Conservation (phyloP, 1,140 invertebrate genomes). For the Harpegnathos saltator region DNA sequence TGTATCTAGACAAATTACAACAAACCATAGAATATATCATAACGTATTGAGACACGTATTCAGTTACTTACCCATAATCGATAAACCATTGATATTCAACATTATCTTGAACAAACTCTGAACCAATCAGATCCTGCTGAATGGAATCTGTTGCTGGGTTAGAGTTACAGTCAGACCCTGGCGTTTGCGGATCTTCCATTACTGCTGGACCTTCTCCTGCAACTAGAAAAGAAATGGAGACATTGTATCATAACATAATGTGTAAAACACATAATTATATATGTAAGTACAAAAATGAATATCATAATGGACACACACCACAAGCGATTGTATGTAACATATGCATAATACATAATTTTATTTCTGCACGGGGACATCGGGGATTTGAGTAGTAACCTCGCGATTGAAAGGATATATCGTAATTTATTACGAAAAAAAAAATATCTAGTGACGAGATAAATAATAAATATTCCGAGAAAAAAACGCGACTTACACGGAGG, state of each 20-base stretch:
- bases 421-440: too few species aligned
- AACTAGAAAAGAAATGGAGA: conserved; percentile 66
- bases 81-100: conserved; percentile 96
- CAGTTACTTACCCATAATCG: conserved; percentile 90
- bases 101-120: conserved; percentile 94
- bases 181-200: conserved; percentile 86
- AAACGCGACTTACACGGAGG: neutral
- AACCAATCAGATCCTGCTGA: conserved; percentile 83
- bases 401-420: neutral
- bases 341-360: neutral
- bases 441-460: neutral
- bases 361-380: neutral
- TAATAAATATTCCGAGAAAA: neutral
- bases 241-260: neutral
- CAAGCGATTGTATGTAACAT: neutral
- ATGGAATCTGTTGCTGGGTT: conserved; percentile 85
- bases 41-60: neutral
- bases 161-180: conserved; percentile 88
- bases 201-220: conserved; percentile 77
- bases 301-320: neutral
- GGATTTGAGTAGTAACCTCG: neutral
- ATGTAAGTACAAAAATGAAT: neutral
- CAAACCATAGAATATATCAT: neutral
- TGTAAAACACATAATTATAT: conserved; percentile 2
- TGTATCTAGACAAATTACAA: conserved; percentile 85